Percentiles rank a stretch among this genome's conserved stretches.
phyloP scores from a whole-genome alignment of 1,140 invertebrate species.

The Drosophila trapezifrons region DNA sequence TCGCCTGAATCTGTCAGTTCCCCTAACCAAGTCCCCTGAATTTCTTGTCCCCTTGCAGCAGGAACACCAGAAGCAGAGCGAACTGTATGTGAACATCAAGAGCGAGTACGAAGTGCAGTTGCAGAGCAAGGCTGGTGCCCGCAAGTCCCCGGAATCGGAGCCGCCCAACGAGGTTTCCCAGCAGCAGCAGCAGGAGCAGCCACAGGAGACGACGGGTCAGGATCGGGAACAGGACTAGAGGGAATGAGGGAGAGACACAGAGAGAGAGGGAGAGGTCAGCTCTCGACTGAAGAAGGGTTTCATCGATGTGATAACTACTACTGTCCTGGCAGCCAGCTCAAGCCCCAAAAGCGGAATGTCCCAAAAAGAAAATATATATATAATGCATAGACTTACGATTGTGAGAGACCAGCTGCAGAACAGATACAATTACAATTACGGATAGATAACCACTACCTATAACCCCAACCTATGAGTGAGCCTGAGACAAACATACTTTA shows the following conservation, averaged over 20 bases:
- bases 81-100: constrained; percentile 77
- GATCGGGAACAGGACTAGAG: constrained; percentile 13
- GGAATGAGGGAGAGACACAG: neutral
- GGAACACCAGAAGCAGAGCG: constrained; percentile 76
- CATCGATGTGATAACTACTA: constrained; percentile 56
- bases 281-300: constrained; percentile 57
- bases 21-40: neutral
- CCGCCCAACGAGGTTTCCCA: neutral
- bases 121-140: constrained; percentile 51
- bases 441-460: constrained; percentile 17
- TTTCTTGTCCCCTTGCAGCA: constrained; percentile 41
- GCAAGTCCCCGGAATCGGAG: constrained; percentile 45
- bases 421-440: constrained; percentile 10
- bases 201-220: neutral
- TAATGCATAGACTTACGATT: constrained; percentile 1
- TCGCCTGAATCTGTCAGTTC: neutral
- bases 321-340: constrained; percentile 51
- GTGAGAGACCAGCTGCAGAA: constrained; percentile 9
- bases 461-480: constrained; percentile 69
- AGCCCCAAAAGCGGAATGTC: constrained; percentile 10
- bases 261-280: neutral
- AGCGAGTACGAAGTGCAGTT: constrained; percentile 78
- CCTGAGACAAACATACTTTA: constrained; percentile 66
- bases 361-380: constrained; percentile 5
- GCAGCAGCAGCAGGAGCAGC: constrained; percentile 7